phyloP scores from a whole-genome alignment of 2,113 vertebrate genomes.

The Prochilodus magdalenae region DNA sequence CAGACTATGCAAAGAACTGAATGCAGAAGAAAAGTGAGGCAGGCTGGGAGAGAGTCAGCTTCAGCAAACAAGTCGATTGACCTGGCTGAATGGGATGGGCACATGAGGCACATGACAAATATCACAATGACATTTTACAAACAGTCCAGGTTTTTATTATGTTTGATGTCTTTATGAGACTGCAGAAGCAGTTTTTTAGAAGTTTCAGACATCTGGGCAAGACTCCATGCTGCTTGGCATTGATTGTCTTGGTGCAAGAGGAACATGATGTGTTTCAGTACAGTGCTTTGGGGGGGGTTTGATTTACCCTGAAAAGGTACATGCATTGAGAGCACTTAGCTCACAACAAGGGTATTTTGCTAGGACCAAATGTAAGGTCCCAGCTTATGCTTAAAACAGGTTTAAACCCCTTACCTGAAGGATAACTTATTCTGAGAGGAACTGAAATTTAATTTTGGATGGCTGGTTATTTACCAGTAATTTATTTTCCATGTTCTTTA shows the following conservation, averaged over 20 bases:
- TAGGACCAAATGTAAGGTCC: too few relatives aligned
- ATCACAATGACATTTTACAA: background rate
- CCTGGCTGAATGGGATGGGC: background rate
- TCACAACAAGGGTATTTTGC: too few relatives aligned
- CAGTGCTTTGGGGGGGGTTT: too few relatives aligned
- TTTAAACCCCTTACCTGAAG: background rate
- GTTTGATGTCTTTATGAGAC: background rate
- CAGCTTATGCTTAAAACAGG: too few relatives aligned
- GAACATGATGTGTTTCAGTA: too few relatives aligned
- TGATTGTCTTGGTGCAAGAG: background rate
- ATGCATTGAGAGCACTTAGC: too few relatives aligned
- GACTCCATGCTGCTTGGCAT: background rate
- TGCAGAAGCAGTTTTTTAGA: background rate
- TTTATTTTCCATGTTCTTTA: background rate
- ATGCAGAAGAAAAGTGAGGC: constrained; percentile 16
- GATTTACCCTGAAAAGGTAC: too few relatives aligned
- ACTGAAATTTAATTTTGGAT: too few relatives aligned
- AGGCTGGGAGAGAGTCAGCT: constrained; percentile 32
- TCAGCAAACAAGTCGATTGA: constrained; percentile 33
- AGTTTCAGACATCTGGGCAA: background rate
- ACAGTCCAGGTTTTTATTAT: background rate
- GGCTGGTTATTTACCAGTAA: background rate
- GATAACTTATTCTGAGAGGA: background rate
- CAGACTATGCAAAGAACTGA: background rate
- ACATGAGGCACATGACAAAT: background rate